Base-by-base conservation (phyloP, 2,113 vertebrate genomes). In the Malurus alboscapulatus region DNA sequence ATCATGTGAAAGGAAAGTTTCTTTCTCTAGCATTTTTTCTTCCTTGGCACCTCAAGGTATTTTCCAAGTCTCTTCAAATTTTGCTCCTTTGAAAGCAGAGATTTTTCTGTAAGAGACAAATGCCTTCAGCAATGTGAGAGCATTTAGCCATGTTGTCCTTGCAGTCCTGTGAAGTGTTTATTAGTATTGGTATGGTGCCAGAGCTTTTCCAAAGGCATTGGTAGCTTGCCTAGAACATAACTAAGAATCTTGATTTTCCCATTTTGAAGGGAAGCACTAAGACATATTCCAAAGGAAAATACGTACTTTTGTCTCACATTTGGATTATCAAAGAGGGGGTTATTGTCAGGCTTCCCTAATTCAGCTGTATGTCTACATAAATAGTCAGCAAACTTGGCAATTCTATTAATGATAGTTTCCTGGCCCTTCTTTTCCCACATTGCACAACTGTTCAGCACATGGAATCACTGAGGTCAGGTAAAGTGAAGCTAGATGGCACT, bases 401-500 rank as follows among this genome's bases (percentile, higher is more conserved):
- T n/a, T 48, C 19, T 19, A 7, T 69, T 48, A 34, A 40, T 25
- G 30, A 1, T 38, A 44, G 25, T 17, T 87, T 36, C 42, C 16
- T 63, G 18, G 44, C 18, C 24, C 61, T 78, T 40, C 30, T 59
- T 81, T 51, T 82, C 71, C 42, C 65, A 4, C 32, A 6, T 50
- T 20, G 18, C 15, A 13, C 8, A 32, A 1, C 16, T 47, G 45
- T 73, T 57, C 29, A 3, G 8, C 45, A 15, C 13, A 3, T 12
- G 38, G 54, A 72, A 42, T 83, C 69, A 57, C 74, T 42, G 88
- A 86, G 89, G 78, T 82, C 88, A 86, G 87, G 67, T 63, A 69
- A 91, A 94, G 87, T 82, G 90, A 94, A 97, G 96, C 97, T 98
- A 97, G 96, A 57, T 97, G 97, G 97, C 96, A 96, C 95, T 97